Evolutionary conservation across 1,140 invertebrate species (phyloP), one percentile per base, ranked within the genome.

Genomic region (Pararge aegeria): DNA sequence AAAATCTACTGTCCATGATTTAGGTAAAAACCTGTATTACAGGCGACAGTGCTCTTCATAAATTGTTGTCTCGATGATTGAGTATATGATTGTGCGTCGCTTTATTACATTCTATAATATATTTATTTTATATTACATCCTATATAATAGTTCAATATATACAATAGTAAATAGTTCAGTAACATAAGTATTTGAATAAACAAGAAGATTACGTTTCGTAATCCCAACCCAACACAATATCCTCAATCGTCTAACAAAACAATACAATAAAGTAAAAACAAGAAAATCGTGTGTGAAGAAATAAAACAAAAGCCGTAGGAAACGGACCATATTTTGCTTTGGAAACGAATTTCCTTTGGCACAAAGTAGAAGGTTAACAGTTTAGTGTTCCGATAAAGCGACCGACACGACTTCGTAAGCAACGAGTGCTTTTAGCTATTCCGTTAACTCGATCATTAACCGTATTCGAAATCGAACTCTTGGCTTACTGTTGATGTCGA

Each of bases 361-460:
- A 74, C 67, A 76, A 80, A 73, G 77, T 78, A 78, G 80, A 76
- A 84, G 84, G 85, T 87, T 87, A 87, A 80, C 82, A 78, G 82
- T 83, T 7, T 46, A 46, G 42, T 46, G 42, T 46, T 20, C 42
- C 70, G 77, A 83, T 84, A 85, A 87, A 83, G 79, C 68, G 78
- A 76, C 74, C 82, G 78, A 68, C 76, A 78, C 71, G 84, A 85
- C 79, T 85, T 84, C 83, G 84, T 84, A 83, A 79, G 79, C 82
- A 85, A 84, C 83, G 82, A 87, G 82, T 84, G 84, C 84, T 87
- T 87, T 87, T 70, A 70, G 82, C 84, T 85, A 87, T 87, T 87
- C 85, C 75, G 80, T 85, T 87, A 85, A 84, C 82, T 85, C 73
- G 75, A 75, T 75, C 82, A 87, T 85, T 87, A 80, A 85, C 71